Percentiles rank a stretch among this genome's conserved stretches.
Evolutionary conservation across 2,797 vertebrate genomes (phyloP).

Genomic region (Enteromius unitaeniatus): DNA sequence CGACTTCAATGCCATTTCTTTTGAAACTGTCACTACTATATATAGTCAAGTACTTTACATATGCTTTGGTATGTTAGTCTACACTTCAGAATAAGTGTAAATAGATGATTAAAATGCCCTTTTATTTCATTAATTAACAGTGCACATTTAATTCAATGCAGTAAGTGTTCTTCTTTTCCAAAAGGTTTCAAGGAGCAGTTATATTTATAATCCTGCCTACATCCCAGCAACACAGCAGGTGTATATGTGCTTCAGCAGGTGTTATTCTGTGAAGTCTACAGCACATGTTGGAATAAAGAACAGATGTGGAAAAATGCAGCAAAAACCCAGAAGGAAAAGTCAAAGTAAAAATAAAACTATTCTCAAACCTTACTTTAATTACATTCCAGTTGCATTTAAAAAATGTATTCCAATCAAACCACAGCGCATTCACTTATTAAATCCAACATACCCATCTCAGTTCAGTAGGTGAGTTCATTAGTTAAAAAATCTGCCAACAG

Average conservation of each 20-base stretch:
- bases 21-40: not conserved
- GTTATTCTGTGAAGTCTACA: conserved; percentile 47
- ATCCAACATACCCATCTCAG: conserved; percentile 33
- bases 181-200: not conserved
- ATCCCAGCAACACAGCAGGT: conserved; percentile 31
- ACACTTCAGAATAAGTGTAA: not conserved
- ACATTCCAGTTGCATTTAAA: conserved; percentile 47
- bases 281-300: conserved; percentile 42
- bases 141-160: not conserved
- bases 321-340: conserved; percentile 63
- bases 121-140: not conserved
- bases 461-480: conserved; percentile 4
- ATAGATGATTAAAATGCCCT: too few relatives aligned
- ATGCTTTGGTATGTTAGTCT: not conserved
- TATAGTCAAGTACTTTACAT: not conserved
- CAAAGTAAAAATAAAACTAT: conserved; percentile 60
- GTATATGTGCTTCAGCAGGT: conserved; percentile 39
- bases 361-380: conserved; percentile 29
- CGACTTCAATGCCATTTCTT: not conserved
- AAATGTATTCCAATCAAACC: conserved; percentile 64
- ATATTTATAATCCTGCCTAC: conserved; percentile 11
- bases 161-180: not conserved
- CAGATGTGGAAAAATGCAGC: conserved; percentile 62
- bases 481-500: conserved; percentile 1
- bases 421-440: conserved; percentile 58